Conservation (phyloP, 2,113 vertebrate genomes). For the Climacteris rufus region DNA sequence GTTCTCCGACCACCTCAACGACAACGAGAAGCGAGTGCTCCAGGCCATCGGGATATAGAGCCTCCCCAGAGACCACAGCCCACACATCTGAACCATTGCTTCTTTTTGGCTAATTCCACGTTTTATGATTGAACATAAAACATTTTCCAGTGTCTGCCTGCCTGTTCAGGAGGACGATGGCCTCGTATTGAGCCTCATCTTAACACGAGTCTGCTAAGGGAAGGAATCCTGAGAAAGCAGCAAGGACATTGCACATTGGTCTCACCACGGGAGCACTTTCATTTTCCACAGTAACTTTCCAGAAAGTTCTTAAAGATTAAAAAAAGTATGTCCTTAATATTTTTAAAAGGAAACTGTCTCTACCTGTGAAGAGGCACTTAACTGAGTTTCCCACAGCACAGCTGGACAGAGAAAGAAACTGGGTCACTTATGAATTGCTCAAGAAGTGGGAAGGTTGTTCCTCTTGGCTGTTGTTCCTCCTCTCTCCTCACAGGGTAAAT, state of each 20-base stretch:
- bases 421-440: background rate
- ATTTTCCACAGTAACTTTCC: constrained; percentile 55
- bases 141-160: constrained; percentile 42
- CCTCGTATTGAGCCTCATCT: constrained; percentile 28
- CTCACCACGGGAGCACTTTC: constrained; percentile 61
- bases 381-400: constrained; percentile 19
- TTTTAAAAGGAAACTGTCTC: constrained; percentile 36
- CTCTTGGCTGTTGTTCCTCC: background rate
- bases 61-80: background rate
- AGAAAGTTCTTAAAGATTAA: constrained; percentile 38
- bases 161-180: background rate
- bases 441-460: constrained; percentile 2
- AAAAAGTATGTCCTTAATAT: constrained; percentile 41
- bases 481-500: constrained; percentile 40
- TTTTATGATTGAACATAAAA: constrained; percentile 61
- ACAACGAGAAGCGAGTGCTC: constrained; percentile 86
- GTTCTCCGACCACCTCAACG: constrained; percentile 95
- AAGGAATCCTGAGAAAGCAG: constrained; percentile 16
- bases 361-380: constrained; percentile 28
- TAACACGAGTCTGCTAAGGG: constrained; percentile 10
- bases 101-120: constrained; percentile 26
- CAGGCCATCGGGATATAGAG: constrained; percentile 90
- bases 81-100: background rate
- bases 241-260: constrained; percentile 42
- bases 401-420: background rate